Evolutionary conservation across 2,888 invertebrate genomes (phyloP), one percentile per base, ranked within the genome.

Genomic region (Pterostichus madidus): DNA sequence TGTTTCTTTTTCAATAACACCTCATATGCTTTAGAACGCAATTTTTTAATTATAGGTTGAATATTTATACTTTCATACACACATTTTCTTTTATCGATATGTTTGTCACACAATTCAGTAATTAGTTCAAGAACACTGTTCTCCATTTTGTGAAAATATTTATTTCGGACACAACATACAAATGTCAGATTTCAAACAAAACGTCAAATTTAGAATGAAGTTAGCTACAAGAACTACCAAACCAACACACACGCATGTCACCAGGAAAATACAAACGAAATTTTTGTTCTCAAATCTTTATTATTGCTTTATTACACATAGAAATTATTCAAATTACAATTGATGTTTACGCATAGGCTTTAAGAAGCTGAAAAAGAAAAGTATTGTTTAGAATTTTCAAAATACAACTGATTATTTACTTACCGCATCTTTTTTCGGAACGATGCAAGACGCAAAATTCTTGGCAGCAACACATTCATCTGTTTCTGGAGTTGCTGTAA

Each of bases 91-190:
- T 84, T 84, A 61, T 84, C 84, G 11, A 86, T 75, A 83, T 87
- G 87, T 84, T 87, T 87, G 84, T 88, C 88, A 85, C 89, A 89
- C 80, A 89, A 86, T 82, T 85, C 86, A 44, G 89, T 89, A 78
- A 89, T 85, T 85, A 89, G 87, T 84, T 85, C 84, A 80, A 86
- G 86, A 61, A 87, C 85, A 84, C 87, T 86, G 31, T 82, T 77
- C 10, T 83, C 82, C 82, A 83, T 83, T 83, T 77, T 77, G 39
- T 1, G 5, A 10, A 49, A 49, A 49, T 11, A 49, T n/a, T 49
- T 13, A 49, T 49, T 49, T 49, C 49, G 13, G 5, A 5, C 49
- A 64, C 64, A 64, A 59, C 71, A 17, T 17, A 73, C n/a, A 73
- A 49, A 46, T 31, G 64, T 24, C 64, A 59, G 39, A 64, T 64